Base-by-base conservation (phyloP, 2,888 invertebrate genomes). In the Opisthograptis luteolata region DNA sequence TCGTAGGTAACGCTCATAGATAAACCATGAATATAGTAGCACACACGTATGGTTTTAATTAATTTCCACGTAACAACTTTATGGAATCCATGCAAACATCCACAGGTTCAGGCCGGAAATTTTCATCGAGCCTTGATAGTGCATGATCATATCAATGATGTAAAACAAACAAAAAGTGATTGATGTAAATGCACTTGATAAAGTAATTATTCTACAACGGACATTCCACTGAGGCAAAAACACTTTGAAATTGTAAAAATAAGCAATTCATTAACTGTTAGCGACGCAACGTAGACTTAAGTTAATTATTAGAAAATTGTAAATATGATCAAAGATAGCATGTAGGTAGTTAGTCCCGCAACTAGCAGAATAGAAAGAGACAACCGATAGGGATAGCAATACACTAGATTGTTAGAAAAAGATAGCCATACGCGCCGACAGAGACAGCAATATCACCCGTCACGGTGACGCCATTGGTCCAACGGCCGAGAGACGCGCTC, bases 61-160 rank as follows among this genome's bases (percentile, higher is more conserved):
- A 50, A 55, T 56, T n/a, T n/a, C 49, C 48, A 47, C 44, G 44
- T 51, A 44, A 54, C 37, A 53, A 47, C 46, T 54, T 51, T 48
- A 58, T 58, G 45, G 49, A 52, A 44, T 55, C 20, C 55, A 51
- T 54, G 55, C 51, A 57, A 55, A 55, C n/a, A n/a, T n/a, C 53
- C 47, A 53, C 57, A 62, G 59, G 55, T 51, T 62, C 59, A 59
- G 62, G 52, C 47, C 44, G 57, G 55, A 59, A 55, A 54, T 55
- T 59, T 61, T 62, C 47, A 55, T 49, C 37, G 48, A 55, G 50
- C 45, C 36, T 49, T 31, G 28, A 41, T 45, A 44, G 46, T 46
- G 41, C 43, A 49, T 48, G 52, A 58, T 52, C 55, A 45, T 54
- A 58, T 52, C 55, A 45, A 48, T 58, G 20, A 50, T 51, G 48